Base-by-base conservation (phyloP, 2,888 invertebrate genomes). In the Melanophora roralis region DNA sequence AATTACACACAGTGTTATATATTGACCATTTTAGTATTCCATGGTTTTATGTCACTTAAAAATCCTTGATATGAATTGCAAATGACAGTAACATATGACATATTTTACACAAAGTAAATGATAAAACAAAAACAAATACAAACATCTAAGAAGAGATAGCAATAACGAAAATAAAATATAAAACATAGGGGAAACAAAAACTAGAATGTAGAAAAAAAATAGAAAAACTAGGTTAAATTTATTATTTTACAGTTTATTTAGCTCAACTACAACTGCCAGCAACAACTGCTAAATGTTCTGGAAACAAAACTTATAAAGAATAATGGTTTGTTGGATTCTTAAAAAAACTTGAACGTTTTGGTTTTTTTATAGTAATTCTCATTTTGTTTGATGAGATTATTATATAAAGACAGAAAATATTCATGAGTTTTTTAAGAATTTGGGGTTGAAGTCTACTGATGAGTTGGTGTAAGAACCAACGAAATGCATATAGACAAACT, bases 11-110 rank as follows among this genome's bases (percentile, higher is more conserved):
- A n/a, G n/a, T n/a, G n/a, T n/a, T n/a, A n/a, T n/a, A n/a, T n/a
- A n/a, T 71, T 69, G 64, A 59, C 57, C 78, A 74, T 74, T 74
- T 78, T 74, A 45, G 59, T 78, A 78, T 69, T 57, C 62, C 64
- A 74, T 69, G 74, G 69, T 69, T 64, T 64, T 51, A 51, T 40
- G 49, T 27, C 55, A 57, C 62, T 57, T 72, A 68, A 64, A 73
- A 76, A 76, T 80, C 76, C 72, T 76, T 80, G 80, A 80, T 80
- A 68, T 76, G 80, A 75, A 68, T 80, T 80, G 73, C 68, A 80
- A 71, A 80, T 76, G 80, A 73, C 76, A 80, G 51, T 53, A 67
- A 51, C 71, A 76, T 80, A 72, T 80, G 76, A 72, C 76, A 76
- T 62, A 76, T 67, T 65, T 79, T 65, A 0, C 1, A 36, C 27